These are phyloP conservation scores for Spizaetus ornatus DNA, from an alignment of 2,113 vertebrate species.

Conservation along the genomic window DNA sequence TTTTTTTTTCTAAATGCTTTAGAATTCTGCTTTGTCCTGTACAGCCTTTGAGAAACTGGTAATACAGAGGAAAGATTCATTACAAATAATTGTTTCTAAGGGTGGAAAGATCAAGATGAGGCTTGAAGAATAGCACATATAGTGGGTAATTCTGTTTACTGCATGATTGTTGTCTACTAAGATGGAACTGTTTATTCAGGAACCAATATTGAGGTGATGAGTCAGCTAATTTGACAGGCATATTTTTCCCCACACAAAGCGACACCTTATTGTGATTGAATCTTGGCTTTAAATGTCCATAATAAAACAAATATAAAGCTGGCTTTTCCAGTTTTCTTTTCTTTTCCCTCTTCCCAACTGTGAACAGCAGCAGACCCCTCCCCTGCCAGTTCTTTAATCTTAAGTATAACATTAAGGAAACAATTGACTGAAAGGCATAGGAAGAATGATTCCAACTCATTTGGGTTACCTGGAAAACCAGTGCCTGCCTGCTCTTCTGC, in stretches of 20 bases:
- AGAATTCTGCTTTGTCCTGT: background rate
- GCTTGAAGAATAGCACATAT: background rate
- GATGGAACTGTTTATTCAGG: background rate
- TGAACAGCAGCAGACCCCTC: background rate
- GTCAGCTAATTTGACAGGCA: background rate
- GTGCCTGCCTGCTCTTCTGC: background rate
- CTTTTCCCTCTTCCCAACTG: background rate
- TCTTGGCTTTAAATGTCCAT: background rate
- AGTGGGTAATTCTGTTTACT: background rate
- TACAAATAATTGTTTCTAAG: background rate
- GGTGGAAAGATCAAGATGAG: background rate
- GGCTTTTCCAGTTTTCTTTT: background rate
- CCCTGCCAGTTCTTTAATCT: background rate
- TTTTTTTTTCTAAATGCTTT: background rate
- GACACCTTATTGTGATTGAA: background rate
- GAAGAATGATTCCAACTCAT: background rate
- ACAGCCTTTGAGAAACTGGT: background rate
- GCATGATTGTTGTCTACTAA: background rate
- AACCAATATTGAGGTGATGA: background rate
- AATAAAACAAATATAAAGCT: background rate
- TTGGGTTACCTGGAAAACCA: conserved; percentile 13
- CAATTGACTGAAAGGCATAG: background rate
- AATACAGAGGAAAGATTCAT: background rate
- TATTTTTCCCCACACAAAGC: background rate
- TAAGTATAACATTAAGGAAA: background rate